Base-by-base conservation (phyloP, 2,113 vertebrate species). In the Zapus hudsonius region DNA sequence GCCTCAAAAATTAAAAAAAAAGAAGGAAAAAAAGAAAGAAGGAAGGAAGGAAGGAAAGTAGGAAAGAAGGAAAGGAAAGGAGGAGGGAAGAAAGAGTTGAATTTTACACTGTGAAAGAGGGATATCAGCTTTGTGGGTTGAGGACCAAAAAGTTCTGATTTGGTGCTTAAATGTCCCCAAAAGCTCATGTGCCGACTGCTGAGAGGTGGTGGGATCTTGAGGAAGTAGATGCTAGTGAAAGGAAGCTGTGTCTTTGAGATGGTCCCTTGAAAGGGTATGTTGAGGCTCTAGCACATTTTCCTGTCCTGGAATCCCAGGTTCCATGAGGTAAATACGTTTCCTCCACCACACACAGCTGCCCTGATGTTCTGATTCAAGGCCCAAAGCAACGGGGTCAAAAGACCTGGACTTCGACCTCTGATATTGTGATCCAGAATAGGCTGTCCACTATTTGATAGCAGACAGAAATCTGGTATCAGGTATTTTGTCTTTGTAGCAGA, bases 201-300 rank as follows among this genome's bases (percentile, higher is more conserved):
- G 80, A 66, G 20, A 11, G 22, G 63, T 23, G 42, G 11, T 44
- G 29, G 3, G 6, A 82, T 40, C 29, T 23, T 4, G 36, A n/a
- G 31, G 23, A 64, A 33, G 10, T 23, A 9, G 27, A 40, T 6
- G 63, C 15, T 4, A 83, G 11, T 52, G 44, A 6, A 27, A 83
- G 23, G 15, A 76, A 67, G 22, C 10, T 29, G 23, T 27, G 22
- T n/a, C 2, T 5, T 3, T 44, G 9, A 17, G 6, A 7, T 6
- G 33, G 44, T 31, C 1, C 29, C 42, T 16, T 33, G 36, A 13
- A 66, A 66, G 61, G 22, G 10, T 9, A n/a, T 20, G 42, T 22
- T 67, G 47, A 27, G 22, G 15, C 9, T 2, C 15, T 9, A 5
- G 4, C 20, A 0, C 19, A n/a, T 15, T 22, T 13, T 17, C 19